These are phyloP conservation scores for Octonoba sinensis DNA, from an alignment of 2,888 invertebrate genomes.

Conservation along the genomic window DNA sequence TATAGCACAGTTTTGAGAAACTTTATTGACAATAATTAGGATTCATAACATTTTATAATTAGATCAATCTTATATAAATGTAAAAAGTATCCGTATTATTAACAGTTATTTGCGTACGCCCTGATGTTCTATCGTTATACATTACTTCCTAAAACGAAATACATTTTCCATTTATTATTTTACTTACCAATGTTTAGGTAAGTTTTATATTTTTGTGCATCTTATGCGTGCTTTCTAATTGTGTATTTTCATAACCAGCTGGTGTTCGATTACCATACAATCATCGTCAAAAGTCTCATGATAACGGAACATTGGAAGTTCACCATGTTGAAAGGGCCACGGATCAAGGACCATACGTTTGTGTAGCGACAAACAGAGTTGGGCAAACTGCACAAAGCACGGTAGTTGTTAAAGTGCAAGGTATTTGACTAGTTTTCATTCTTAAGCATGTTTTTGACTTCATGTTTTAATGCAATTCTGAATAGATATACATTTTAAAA, in stretches of 20 bases:
- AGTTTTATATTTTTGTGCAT: background rate
- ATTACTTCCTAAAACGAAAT: background rate
- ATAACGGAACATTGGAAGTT: conserved; percentile 71
- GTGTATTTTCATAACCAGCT: conserved; percentile 67
- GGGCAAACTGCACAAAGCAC: conserved; percentile 69
- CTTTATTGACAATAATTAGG: too few species aligned
- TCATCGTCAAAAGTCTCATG: conserved; percentile 70
- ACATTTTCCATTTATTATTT: background rate
- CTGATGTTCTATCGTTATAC: background rate
- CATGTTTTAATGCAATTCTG: too few species aligned
- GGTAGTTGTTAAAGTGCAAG: conserved; percentile 68
- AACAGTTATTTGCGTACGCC: background rate
- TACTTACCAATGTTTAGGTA: background rate
- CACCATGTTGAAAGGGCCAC: conserved; percentile 70
- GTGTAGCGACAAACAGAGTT: conserved; percentile 70
- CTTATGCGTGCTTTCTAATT: background rate
- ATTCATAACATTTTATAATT: too few species aligned
- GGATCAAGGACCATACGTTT: conserved; percentile 71
- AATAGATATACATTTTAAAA: too few species aligned
- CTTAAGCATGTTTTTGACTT: too few species aligned
- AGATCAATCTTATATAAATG: too few species aligned
- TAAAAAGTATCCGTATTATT: too few species aligned
- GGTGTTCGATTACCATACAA: conserved; percentile 70
- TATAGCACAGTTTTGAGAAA: too few species aligned
- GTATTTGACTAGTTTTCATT: conserved; percentile 37